Evolutionary conservation across 2,113 vertebrate genomes (phyloP), one percentile per base, ranked within the genome.

Genomic region (Vicugna pacos): DNA sequence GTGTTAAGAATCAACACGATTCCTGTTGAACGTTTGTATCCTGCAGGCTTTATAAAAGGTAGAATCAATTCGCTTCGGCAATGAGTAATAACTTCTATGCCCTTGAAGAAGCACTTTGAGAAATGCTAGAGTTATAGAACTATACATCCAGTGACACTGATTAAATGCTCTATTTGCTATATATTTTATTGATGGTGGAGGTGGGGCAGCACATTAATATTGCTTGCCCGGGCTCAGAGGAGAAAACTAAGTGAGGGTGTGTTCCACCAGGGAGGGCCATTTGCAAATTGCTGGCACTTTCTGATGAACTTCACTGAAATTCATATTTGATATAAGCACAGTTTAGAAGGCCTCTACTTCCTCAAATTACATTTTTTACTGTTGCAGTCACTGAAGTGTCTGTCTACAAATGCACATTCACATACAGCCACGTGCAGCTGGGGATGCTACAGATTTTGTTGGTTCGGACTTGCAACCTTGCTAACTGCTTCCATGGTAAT

Each of bases 21-120:
- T 97, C 98, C 97, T 96, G 96, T 96, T 97, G 95, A 96, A 97
- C 77, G 65, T 87, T 95, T 97, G 65, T 91, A 95, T 96, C 97
- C 93, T 89, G 87, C 85, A 92, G 80, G 93, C 96, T 97, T 95
- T 95, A 88, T 97, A 97, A 98, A 97, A 98, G 96, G 95, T 84
- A 97, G 96, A 97, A 98, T 98, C 98, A 97, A 98, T 98, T 97
- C 46, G 11, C 87, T 96, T 95, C 96, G 97, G 91, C 65, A 94
- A 84, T 97, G 98, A 98, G 92, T 98, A 97, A 98, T 98, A 98
- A 97, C 88, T 94, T 98, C 95, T 96, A 35, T 93, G 97, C 97
- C 98, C 98, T 98, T 98, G 97, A 98, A 95, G 10, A 98, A 87
- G 95, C 81, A 97, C 90, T 97, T 95, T 91, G 84, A 98, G 98